Evolutionary conservation across 2,113 vertebrate genomes (phyloP), one percentile per base, ranked within the genome.

Genomic region (Pipa parva): DNA sequence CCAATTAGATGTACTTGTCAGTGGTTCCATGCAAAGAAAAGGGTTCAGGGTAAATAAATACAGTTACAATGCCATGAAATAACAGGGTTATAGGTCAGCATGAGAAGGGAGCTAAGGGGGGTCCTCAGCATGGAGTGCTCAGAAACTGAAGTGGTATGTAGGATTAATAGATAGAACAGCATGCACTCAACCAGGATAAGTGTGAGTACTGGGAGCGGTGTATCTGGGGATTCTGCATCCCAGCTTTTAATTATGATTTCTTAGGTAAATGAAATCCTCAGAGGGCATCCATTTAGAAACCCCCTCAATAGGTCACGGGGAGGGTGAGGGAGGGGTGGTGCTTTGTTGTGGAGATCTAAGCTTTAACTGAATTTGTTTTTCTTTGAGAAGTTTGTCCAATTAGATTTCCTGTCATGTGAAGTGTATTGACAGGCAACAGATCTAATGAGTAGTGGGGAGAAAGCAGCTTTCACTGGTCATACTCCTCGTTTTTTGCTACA

Each of bases 331-430:
- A 37, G 22, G 21, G n/a, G 39, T 15, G 21, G 7, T 49, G 45
- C 57, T 68, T 68, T 68, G 64, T 59, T 60, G 65, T 69, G 57
- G 17, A 69, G 65, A 70, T 70, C 66, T 54, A 58, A 61, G 48
- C 48, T 70, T 70, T 60, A 60, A 54, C 46, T 29, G 66, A 60
- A 37, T 60, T 69, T 70, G 66, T 70, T 70, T 70, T 54, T 54
- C 66, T 52, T 61, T 54, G 33, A 70, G 58, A 70, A 70, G 36
- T 60, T 70, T 69, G 56, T 36, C 65, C 65, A 69, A 69, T 69
- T 69, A 69, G 64, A 22, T 57, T 52, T 54, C 24, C 65, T 52
- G 65, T 57, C 26, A 60, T 26, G 57, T 69, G 66, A 45, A 70
- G 57, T 45, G 46, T 45, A 70, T 61, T 70, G 66, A 70, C 66